phyloP scores from a whole-genome alignment of 2,888 invertebrate species.

The Epistrophella euchroma region DNA sequence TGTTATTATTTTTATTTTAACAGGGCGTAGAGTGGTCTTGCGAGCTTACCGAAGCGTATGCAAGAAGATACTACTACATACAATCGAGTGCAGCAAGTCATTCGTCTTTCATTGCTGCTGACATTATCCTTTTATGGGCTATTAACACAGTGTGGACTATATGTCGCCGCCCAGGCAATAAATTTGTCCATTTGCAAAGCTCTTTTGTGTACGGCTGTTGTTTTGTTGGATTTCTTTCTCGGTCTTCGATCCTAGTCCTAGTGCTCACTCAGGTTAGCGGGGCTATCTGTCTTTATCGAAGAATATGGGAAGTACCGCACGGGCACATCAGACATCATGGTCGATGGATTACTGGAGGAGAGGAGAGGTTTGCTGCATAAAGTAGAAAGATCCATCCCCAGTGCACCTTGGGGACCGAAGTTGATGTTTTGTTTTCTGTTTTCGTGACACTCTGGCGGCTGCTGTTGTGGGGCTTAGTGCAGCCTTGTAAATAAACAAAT shows the following conservation, averaged over 20 bases:
- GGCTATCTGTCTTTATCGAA: slow-evolving; percentile 36
- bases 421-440: slow-evolving; percentile 1
- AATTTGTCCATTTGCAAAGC: slow-evolving; percentile 72
- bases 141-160: slow-evolving; percentile 75
- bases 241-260: slow-evolving; percentile 18
- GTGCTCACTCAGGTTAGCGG: neutral
- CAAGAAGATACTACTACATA: slow-evolving; percentile 39
- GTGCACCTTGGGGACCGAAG: slow-evolving; percentile 9
- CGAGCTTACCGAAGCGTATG: neutral
- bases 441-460: neutral
- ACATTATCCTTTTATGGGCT: slow-evolving; percentile 76
- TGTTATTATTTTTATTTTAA: slow-evolving; percentile 10
- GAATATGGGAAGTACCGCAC: slow-evolving; percentile 44
- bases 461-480: neutral
- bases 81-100: slow-evolving; percentile 72
- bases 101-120: slow-evolving; percentile 76
- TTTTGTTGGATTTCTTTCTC: slow-evolving; percentile 50
- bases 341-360: neutral
- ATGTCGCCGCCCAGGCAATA: slow-evolving; percentile 76
- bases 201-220: slow-evolving; percentile 67
- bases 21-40: slow-evolving; percentile 34
- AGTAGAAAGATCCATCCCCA: slow-evolving; percentile 3
- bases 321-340: slow-evolving; percentile 29
- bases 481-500: slow-evolving; percentile 1
- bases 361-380: neutral